Evolutionary conservation across 2,888 invertebrate genomes (phyloP).

Genomic region (Pherbina coryleti): DNA sequence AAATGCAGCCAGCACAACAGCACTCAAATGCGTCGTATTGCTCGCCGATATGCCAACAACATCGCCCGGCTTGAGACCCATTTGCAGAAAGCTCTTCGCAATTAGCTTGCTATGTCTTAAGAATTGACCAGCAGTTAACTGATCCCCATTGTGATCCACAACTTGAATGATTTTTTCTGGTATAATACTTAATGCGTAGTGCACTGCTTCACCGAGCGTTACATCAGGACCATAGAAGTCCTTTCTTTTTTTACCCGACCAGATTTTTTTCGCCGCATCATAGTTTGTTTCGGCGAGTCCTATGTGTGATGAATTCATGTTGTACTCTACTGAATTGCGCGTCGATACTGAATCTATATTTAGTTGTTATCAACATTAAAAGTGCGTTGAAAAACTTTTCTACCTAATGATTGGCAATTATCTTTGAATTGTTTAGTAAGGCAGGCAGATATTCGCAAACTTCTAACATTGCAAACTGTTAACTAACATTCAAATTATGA

Average conservation of each 20-base stretch:
- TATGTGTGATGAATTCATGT: background rate
- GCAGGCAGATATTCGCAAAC: no score
- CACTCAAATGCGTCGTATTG: slow-evolving; percentile 58
- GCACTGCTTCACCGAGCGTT: slow-evolving; percentile 60
- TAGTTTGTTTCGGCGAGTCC: slow-evolving; percentile 52
- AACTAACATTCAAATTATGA: no score
- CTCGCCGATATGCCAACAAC: slow-evolving; percentile 60
- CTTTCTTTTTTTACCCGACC: slow-evolving; percentile 58
- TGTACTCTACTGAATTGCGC: background rate
- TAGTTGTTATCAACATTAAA: background rate
- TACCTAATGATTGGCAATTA: background rate
- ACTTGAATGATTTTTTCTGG: slow-evolving; percentile 61
- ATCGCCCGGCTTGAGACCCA: slow-evolving; percentile 54
- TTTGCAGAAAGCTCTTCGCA: slow-evolving; percentile 39
- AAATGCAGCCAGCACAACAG: slow-evolving; percentile 59
- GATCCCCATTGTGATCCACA: slow-evolving; percentile 55
- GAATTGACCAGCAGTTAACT: slow-evolving; percentile 56
- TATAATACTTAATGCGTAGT: slow-evolving; percentile 50
- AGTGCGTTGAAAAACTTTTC: background rate
- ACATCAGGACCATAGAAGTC: slow-evolving; percentile 57
- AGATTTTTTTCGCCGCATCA: slow-evolving; percentile 56
- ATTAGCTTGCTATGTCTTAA: slow-evolving; percentile 53
- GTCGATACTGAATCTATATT: background rate
- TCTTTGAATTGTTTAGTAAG: background rate
- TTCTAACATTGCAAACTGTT: background rate